Percentiles rank a stretch among this genome's conserved stretches.
Evolutionary conservation across 37 sponge, comb jelly and placozoan species (phyloP).

Genomic region (Ephydatia muelleri): DNA sequence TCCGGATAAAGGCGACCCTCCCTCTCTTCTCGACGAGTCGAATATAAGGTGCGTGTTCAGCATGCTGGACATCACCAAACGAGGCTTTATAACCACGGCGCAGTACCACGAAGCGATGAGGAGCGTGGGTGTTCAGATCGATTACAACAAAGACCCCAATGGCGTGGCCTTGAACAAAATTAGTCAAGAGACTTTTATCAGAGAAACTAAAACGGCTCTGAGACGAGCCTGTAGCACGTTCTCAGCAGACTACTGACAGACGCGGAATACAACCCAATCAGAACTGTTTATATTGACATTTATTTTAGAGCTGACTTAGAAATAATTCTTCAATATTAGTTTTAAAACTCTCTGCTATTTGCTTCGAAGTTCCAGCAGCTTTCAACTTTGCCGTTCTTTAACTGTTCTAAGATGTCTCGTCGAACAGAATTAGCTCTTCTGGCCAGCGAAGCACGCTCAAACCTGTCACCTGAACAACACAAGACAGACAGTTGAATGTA

Average conservation of each 20-base stretch:
- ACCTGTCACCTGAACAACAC: background rate
- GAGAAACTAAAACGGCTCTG: slow-evolving; percentile 62
- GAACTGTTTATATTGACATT: background rate
- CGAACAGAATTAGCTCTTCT: slow-evolving; percentile 38
- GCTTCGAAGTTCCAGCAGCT: background rate
- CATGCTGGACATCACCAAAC: slow-evolving; percentile 87
- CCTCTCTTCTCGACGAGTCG: slow-evolving; percentile 74
- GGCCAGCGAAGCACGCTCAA: slow-evolving; percentile 19
- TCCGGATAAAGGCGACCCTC: slow-evolving; percentile 46
- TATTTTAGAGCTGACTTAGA: background rate
- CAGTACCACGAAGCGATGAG: slow-evolving; percentile 89
- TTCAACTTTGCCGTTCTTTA: background rate
- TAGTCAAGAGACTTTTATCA: slow-evolving; percentile 68
- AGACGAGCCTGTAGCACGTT: slow-evolving; percentile 52
- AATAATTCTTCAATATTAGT: background rate
- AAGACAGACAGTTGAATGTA: background rate
- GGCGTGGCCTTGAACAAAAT: slow-evolving; percentile 72
- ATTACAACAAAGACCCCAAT: slow-evolving; percentile 62
- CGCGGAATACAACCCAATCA: background rate
- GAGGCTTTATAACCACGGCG: slow-evolving; percentile 68
- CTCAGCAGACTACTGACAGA: background rate
- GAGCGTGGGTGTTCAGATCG: slow-evolving; percentile 54
- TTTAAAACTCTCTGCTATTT: background rate
- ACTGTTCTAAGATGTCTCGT: slow-evolving; percentile 32
- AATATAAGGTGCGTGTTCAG: slow-evolving; percentile 82